Evolutionary conservation across 2,113 vertebrate genomes (phyloP), one percentile per base, ranked within the genome.

Genomic region (Muntiacus muntjak): DNA sequence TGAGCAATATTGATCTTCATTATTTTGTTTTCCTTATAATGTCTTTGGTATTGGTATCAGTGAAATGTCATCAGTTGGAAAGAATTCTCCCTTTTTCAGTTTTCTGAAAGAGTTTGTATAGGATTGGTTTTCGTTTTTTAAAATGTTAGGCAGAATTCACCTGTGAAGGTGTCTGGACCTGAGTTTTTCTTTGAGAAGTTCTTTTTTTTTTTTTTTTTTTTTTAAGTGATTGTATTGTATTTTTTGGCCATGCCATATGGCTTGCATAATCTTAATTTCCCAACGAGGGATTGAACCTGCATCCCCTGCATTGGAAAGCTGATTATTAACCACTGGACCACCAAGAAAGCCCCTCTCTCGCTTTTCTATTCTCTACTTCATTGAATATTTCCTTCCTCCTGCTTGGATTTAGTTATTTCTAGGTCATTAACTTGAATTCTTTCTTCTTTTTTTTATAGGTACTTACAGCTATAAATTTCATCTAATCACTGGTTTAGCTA

Each of bases 321-420:
- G 45, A 79, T 47, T 33, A 45, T 79, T 50, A 30, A 50, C 16
- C 26, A 79, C 23, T 76, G 23, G 36, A 43, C 40, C 21, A 76
- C 21, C 12, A 76, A 23, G 71, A 40, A 43, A 43, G 71, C 12
- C 71, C 71, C 71, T 57, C 23, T 82, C 30, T 50, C 33, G 13
- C n/a, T 86, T 88, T 67, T 89, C 21, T 82, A 3, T 82, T 92
- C 13, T 82, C 60, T 60, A 83, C 40, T 83, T 83, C 26, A 47
- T 50, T 52, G 81, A 43, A 11, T 92, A 47, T 71, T 95, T 58
- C n/a, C 36, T 78, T 95, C 45, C 50, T 67, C 47, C 6, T 81
- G 50, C 50, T 95, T 81, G 52, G 40, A 81, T 95, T 95, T 87
- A 71, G 58, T 95, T 95, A 81, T 50, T 81, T 87, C 33, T 88